phyloP scores from a whole-genome alignment of 2,888 invertebrate species.

The Aleiodes alternator region DNA sequence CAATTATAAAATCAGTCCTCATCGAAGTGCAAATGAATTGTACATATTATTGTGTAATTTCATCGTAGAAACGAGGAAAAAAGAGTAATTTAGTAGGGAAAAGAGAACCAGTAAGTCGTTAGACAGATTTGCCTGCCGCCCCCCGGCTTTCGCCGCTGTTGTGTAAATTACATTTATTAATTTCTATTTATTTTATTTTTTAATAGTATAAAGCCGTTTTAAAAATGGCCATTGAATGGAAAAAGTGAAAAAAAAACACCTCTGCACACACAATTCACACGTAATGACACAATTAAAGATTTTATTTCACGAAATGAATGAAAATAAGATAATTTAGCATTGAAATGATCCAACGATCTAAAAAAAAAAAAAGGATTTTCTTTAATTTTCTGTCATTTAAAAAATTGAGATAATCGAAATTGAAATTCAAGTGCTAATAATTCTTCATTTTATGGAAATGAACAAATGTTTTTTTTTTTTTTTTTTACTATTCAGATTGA shows the following conservation, averaged over 20 bases:
- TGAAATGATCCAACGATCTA: background rate
- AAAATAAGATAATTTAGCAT: background rate
- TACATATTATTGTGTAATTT: constrained; percentile 32
- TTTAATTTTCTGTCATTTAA: background rate
- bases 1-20: background rate
- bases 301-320: background rate
- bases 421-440: background rate
- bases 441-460: too few relatives aligned
- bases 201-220: background rate
- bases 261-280: background rate
- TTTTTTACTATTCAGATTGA: too few relatives aligned
- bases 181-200: background rate
- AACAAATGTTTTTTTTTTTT: too few relatives aligned
- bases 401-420: constrained; percentile 6
- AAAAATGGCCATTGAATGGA: constrained; percentile 2
- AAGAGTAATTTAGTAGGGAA: constrained; percentile 21
- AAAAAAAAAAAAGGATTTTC: background rate
- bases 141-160: background rate
- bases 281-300: background rate
- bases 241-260: background rate
- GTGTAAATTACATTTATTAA: constrained; percentile 6
- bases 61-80: background rate
- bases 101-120: constrained; percentile 17
- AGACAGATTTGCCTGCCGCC: background rate
- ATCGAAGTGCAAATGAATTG: constrained; percentile 29